Evolutionary conservation across 2,113 vertebrate species (phyloP).

Genomic region (Neomonachus schauinslandi): DNA sequence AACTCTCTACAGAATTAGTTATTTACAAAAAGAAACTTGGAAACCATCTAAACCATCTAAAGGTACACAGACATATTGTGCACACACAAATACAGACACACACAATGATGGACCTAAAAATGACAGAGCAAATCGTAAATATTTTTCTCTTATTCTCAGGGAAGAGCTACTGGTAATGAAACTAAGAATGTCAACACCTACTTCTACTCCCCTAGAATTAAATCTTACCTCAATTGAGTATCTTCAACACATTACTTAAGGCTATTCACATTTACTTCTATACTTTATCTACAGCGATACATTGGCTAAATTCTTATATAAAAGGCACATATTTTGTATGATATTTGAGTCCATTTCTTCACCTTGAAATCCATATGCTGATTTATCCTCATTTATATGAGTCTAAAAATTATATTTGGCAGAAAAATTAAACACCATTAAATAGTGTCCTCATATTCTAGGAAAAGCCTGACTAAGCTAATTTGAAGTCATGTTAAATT

Average conservation of each 20-base stretch:
- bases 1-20: not conserved
- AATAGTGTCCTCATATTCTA: not conserved
- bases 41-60: not conserved
- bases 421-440: not conserved
- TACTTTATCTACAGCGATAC: not conserved
- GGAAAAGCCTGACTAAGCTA: constrained; percentile 19
- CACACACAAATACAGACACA: not conserved
- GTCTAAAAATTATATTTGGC: not conserved
- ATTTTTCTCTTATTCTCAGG: not conserved
- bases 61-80: rapidly evolving
- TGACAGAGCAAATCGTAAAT: not conserved
- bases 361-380: not conserved
- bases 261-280: not conserved
- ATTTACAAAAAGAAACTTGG: not conserved
- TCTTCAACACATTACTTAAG: not conserved
- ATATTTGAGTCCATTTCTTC: not conserved
- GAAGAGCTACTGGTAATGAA: not conserved
- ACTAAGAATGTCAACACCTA: not conserved
- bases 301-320: not conserved
- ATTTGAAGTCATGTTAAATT: not conserved
- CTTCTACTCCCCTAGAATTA: not conserved
- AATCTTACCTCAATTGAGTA: not conserved
- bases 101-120: not conserved
- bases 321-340: not conserved
- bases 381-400: not conserved